Percentiles rank a stretch among this genome's conserved stretches.
phyloP scores from a whole-genome alignment of 2,113 vertebrate genomes.

The Glaucomys volans region DNA sequence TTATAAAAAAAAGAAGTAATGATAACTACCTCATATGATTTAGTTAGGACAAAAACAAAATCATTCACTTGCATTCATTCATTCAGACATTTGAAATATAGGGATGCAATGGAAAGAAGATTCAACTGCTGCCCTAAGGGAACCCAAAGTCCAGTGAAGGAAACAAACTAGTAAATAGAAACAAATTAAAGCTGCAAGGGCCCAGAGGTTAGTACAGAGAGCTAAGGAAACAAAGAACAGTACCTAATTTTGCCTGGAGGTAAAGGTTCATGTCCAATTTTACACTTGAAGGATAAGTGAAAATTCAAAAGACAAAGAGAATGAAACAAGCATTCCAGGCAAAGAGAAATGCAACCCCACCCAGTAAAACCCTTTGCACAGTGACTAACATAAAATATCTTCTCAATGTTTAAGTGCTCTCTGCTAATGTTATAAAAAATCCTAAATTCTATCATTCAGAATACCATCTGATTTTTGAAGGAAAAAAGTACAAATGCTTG shows the following conservation, averaged over 20 bases:
- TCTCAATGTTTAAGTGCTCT: background rate
- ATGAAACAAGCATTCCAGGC: background rate
- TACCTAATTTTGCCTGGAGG: background rate
- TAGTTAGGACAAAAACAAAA: constrained; percentile 34
- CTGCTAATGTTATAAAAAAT: background rate
- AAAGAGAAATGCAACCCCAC: constrained; percentile 19
- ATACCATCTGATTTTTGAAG: constrained; percentile 1
- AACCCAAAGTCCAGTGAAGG: background rate
- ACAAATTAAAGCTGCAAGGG: constrained; percentile 50
- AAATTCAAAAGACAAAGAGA: constrained; percentile 14
- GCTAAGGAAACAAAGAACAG: constrained; percentile 47
- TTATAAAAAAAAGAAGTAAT: constrained; percentile 20
- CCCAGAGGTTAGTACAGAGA: background rate
- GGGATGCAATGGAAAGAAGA: background rate
- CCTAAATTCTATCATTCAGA: background rate
- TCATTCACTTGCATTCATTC: constrained; percentile 13
- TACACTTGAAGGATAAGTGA: constrained; percentile 35
- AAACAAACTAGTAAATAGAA: constrained; percentile 60
- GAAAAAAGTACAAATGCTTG: background rate
- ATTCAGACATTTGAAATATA: constrained; percentile 24
- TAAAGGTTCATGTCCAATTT: constrained; percentile 25
- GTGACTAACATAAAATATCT: background rate
- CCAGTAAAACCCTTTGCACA: background rate
- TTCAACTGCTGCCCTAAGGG: background rate
- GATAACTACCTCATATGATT: background rate